Base-by-base conservation (phyloP, 1,140 invertebrate species). In the Cotesia chilonis region DNA sequence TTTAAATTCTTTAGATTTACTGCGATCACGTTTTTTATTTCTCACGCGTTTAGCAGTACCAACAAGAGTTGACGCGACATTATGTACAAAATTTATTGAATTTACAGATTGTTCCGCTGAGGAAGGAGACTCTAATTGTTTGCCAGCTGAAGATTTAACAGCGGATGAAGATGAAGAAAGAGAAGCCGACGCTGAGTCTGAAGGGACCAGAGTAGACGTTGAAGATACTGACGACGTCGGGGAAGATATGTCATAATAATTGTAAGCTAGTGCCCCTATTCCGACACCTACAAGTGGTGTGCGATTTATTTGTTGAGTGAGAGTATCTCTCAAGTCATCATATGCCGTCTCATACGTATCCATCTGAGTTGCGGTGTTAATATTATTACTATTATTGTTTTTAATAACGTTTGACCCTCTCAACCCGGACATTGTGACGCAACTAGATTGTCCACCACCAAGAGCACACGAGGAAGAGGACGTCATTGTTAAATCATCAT, bases 1-100 rank as follows among this genome's bases (percentile, higher is more conserved):
- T 36, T 85, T 83, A 10, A 70, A 79, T 14, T 87, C 85, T 55
- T 87, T 87, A 4, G 85, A 87, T 61, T 86, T 85, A 70, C 85
- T 86, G 41, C 85, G 79, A 12, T 83, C 82, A 37, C 84, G 81
- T 41, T 79, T 84, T 55, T 85, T 85, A 69, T 77, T 82, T 68
- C 81, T 85, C 4, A 84, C 81, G n/a, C 80, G 79, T 77, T 82
- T 83, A 61, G 79, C 83, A 57, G 82, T 78, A 28, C 79, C 81
- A 10, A 80, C 79, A 55, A 84, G 75, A 61, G 76, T 80, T 51
- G 78, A 80, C 0, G 79, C 77, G 35, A 82, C 81, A 63, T 71
- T 82, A 54, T 83, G 82, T 71, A 84, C 82, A 75, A 83, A 82
- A 68, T 82, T 80, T 36, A 75, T 76, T 9, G 78, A 76, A 61